phyloP scores from a whole-genome alignment of 2,888 invertebrate genomes.

The Eristalis intricaria region DNA sequence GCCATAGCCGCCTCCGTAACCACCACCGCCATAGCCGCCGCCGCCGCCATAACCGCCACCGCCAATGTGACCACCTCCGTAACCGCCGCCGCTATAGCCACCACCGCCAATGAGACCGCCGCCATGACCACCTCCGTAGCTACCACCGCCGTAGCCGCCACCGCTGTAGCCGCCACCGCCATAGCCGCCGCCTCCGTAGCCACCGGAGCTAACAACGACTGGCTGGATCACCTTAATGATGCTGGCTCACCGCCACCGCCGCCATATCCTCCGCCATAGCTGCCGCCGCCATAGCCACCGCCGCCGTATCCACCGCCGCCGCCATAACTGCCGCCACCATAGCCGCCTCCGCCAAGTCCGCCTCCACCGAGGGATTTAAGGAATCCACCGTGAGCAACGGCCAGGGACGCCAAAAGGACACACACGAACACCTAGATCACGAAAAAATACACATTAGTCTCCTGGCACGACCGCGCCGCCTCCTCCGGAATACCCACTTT shows the following conservation, averaged over 20 bases:
- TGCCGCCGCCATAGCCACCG: conserved; percentile 4
- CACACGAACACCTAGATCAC: conserved; percentile 44
- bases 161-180: conserved; percentile 17
- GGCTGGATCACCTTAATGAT: too few relatives aligned
- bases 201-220: not conserved
- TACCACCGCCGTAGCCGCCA: conserved; percentile 6
- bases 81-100: conserved; percentile 14
- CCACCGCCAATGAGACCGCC: not conserved
- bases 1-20: conserved; percentile 36
- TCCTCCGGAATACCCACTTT: conserved; percentile 37
- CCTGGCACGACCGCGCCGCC: not conserved
- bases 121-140: conserved; percentile 19
- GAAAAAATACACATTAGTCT: not conserved
- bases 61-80: conserved; percentile 15
- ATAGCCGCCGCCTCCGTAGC: not conserved
- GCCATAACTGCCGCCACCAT: not conserved
- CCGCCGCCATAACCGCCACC: conserved; percentile 37
- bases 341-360: conserved; percentile 1
- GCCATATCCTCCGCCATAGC: not conserved
- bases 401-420: conserved; percentile 46
- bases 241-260: not conserved
- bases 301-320: conserved; percentile 20
- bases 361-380: conserved; percentile 39
- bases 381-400: conserved; percentile 38
- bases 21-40: conserved; percentile 12